These are phyloP conservation scores for Dolichallabes microphthalmus DNA, from an alignment of 2,113 vertebrate species.

Conservation along the genomic window DNA sequence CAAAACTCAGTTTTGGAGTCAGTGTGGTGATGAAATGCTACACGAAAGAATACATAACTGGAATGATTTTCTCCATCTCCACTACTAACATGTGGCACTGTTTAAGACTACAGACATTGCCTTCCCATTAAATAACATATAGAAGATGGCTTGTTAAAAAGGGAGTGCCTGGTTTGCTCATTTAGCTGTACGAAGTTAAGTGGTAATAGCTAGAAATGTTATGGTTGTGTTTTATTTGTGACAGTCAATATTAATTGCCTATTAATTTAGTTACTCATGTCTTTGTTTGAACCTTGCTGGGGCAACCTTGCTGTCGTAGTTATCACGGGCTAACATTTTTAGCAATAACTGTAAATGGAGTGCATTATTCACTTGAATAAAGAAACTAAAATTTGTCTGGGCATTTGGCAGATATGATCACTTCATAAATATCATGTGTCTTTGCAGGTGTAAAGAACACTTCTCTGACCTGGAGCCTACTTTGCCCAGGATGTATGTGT, in stretches of 20 bases:
- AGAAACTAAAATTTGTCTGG: neutral
- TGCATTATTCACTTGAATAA: neutral
- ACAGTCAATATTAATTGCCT: neutral
- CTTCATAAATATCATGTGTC: neutral
- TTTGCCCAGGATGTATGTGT: slow-evolving; percentile 64
- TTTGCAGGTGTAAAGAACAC: slow-evolving; percentile 51
- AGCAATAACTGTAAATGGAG: too few relatives aligned
- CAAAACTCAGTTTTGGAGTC: too few relatives aligned
- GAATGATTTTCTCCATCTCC: too few relatives aligned
- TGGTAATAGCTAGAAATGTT: neutral
- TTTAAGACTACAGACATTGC: too few relatives aligned
- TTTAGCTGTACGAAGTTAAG: neutral
- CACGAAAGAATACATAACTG: too few relatives aligned
- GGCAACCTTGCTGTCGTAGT: neutral
- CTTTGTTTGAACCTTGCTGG: neutral
- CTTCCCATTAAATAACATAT: neutral
- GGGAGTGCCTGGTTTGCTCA: neutral
- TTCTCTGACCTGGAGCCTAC: slow-evolving; percentile 52
- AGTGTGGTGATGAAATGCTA: too few relatives aligned
- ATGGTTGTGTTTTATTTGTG: neutral
- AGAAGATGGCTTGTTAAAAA: neutral
- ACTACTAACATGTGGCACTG: too few relatives aligned
- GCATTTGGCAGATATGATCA: neutral
- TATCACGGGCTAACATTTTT: neutral
- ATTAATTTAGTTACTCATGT: neutral